Evolutionary conservation across 2,888 invertebrate genomes (phyloP), one percentile per base, ranked within the genome.

Genomic region (Ormyrus pomaceus): DNA sequence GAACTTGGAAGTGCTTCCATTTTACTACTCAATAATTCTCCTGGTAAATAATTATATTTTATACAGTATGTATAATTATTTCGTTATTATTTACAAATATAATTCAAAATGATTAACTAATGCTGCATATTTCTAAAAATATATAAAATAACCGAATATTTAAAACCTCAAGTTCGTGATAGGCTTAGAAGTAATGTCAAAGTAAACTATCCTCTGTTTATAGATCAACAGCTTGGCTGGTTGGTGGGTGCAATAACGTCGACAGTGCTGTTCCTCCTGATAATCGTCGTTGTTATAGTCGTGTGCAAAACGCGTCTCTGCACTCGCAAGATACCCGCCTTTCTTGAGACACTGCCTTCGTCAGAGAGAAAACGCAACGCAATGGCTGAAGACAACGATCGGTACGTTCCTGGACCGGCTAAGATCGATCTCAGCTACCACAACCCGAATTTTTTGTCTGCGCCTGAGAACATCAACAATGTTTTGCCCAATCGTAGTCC

Each of bases 181-280:
- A 34, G 34, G 34, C 34, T 34, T 34, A 34, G 34, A 34, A 4
- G 3, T 34, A 34, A 34, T 4, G 4, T 34, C 34, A 34, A 34
- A 34, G 34, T 34, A 34, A 34, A 34, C 34, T 34, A 48, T 5
- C 46, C 46, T 4, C 48, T 6, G 46, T 85, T 82, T 82, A 4
- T 73, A 90, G 91, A 89, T 82, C 86, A 88, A 51, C 88, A 83
- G 73, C 80, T 91, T 6, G 88, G 88, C 70, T 90, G 90, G 90
- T 86, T 90, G 11, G 90, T 90, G 10, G 90, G 90, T n/a, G 87
- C 88, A 2, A 77, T 89, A 55, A 90, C 90, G 4, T 86, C 88
- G 2, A 62, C 88, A 46, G 87, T 89, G 48, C 81, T 90, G 11
- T 86, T 90, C 34, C 83, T 89, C 11, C 84, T 89, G 83, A 89